Conservation (phyloP, 2,888 invertebrate genomes). For the Lacanobia wlatinum region DNA sequence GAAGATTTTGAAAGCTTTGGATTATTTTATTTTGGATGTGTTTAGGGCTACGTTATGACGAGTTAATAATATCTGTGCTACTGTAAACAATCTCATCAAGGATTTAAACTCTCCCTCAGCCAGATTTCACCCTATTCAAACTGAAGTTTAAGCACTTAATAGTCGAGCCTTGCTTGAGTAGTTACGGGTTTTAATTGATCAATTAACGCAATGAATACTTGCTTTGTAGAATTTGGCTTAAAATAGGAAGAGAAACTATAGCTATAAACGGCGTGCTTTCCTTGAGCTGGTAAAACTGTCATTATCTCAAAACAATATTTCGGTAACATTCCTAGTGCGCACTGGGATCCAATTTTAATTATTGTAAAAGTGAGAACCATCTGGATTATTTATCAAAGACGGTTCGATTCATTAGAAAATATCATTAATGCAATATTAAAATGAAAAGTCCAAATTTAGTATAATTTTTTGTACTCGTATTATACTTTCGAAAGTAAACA, state of each 20-base stretch:
- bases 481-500: too few species aligned
- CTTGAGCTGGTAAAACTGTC: not conserved
- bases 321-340: not conserved
- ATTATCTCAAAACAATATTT: not conserved
- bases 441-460: too few species aligned
- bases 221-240: not conserved
- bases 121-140: conserved; percentile 17
- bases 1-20: too few species aligned
- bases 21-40: too few species aligned
- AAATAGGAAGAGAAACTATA: not conserved
- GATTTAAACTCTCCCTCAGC: not conserved
- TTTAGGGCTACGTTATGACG: too few species aligned
- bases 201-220: conserved; percentile 17
- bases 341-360: not conserved
- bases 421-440: not conserved
- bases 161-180: conserved; percentile 23
- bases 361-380: not conserved
- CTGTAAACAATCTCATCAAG: not conserved
- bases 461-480: too few species aligned
- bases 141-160: conserved; percentile 22
- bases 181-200: conserved; percentile 24
- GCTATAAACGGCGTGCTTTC: not conserved
- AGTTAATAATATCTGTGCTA: too few species aligned
- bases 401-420: not conserved
- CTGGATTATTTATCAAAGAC: not conserved